phyloP scores from a whole-genome alignment of 2,113 vertebrate species.

The Columbina picui region DNA sequence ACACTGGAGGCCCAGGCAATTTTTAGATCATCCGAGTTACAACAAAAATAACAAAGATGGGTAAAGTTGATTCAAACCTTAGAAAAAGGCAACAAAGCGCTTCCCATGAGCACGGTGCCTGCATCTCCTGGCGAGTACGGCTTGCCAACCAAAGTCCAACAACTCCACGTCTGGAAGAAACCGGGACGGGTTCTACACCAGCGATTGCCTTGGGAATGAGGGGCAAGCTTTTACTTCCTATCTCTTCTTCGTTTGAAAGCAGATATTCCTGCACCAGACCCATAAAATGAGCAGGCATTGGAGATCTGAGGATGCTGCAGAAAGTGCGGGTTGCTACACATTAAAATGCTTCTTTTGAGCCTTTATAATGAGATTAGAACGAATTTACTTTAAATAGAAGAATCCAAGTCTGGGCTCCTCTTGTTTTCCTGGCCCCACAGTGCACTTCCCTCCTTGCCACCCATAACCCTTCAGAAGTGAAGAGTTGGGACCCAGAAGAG shows the following conservation, averaged over 20 bases:
- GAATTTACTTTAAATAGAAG: not conserved
- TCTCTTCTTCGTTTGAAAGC: not conserved
- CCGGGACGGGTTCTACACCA: accelerated
- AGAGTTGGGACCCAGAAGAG: not conserved
- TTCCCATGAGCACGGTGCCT: not conserved
- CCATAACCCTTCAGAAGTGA: not conserved
- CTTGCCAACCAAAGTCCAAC: not conserved
- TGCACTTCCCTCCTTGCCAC: not conserved
- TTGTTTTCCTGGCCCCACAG: not conserved
- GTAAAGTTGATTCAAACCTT: not conserved
- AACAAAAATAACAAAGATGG: not conserved
- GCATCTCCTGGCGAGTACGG: not conserved
- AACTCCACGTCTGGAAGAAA: not conserved
- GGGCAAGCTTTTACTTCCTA: not conserved
- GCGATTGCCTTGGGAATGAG: not conserved
- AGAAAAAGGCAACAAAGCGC: not conserved
- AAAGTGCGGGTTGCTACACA: not conserved
- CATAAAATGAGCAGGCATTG: not conserved
- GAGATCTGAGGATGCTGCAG: not conserved
- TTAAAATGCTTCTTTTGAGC: not conserved
- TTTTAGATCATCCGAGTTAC: not conserved
- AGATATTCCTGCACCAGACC: not conserved
- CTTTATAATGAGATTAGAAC: not conserved
- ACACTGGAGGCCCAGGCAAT: constrained; percentile 15
- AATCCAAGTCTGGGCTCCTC: not conserved